A percentile compares a stretch with the other conserved stretches of the same genome.
Conservation (phyloP, 2,113 vertebrate species). For the Burhinus bistriatus region DNA sequence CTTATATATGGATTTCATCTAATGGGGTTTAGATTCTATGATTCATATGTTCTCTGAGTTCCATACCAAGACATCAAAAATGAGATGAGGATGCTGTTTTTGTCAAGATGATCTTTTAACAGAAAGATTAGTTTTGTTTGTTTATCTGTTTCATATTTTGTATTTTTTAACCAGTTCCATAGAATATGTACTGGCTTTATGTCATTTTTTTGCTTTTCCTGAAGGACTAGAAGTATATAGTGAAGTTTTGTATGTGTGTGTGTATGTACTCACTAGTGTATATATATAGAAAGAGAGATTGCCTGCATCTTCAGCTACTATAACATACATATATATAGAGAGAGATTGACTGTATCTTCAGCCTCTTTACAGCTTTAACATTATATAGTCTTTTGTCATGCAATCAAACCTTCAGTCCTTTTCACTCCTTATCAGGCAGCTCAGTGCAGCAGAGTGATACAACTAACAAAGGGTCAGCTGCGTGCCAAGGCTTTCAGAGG, state of each 20-base stretch:
- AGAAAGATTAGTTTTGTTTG: neutral
- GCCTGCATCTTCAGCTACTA: neutral
- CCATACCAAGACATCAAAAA: neutral
- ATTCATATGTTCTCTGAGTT: neutral
- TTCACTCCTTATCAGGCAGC: neutral
- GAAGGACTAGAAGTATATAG: neutral
- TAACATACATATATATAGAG: fast-evolving
- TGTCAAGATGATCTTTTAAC: neutral
- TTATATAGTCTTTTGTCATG: constrained; percentile 14
- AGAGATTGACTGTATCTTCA: neutral
- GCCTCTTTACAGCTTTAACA: neutral
- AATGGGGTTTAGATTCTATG: neutral
- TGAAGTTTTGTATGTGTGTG: neutral
- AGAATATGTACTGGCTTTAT: neutral
- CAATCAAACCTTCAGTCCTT: neutral
- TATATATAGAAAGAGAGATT: neutral
- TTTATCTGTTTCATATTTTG: neutral
- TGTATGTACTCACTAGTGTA: neutral
- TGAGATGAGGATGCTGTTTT: neutral
- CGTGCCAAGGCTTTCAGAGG: neutral
- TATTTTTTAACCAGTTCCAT: neutral
- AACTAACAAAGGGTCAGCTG: neutral
- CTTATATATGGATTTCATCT: neutral
- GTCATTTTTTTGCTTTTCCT: neutral
- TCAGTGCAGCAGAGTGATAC: neutral